These are phyloP conservation scores for Calypte anna DNA, from an alignment of 2,113 vertebrate genomes.

Conservation along the genomic window DNA sequence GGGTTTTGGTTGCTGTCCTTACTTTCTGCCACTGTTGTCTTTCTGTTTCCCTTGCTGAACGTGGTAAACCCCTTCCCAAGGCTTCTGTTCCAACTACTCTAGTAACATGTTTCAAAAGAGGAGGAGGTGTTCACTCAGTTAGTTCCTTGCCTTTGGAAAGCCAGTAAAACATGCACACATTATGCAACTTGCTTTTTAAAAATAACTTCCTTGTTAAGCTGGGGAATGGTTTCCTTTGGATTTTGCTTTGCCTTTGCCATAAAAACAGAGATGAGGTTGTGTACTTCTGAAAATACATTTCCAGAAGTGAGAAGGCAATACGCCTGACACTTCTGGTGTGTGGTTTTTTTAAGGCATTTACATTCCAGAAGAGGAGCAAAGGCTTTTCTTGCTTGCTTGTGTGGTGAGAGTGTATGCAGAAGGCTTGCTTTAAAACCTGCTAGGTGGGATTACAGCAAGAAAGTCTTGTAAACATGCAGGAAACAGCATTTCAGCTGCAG, in stretches of 20 bases:
- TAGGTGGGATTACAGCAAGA: not conserved
- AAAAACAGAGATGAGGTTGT: not conserved
- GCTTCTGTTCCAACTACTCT: conserved; percentile 8
- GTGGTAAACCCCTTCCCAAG: not conserved
- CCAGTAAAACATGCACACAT: not conserved
- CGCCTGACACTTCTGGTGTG: not conserved
- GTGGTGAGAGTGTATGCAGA: not conserved
- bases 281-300: not conserved
- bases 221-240: not conserved
- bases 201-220: not conserved
- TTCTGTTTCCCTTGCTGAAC: not conserved
- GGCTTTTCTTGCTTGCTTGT: not conserved
- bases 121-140: conserved; percentile 17
- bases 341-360: not conserved
- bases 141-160: not conserved
- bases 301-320: not conserved
- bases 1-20: not conserved
- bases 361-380: not conserved
- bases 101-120: conserved; percentile 31
- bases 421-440: not conserved
- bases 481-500: not conserved
- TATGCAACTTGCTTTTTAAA: not conserved
- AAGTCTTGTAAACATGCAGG: not conserved
- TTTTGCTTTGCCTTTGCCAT: conserved; percentile 1
- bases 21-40: not conserved